Evolutionary conservation across 2,797 vertebrate species (phyloP).

Genomic region (Lateolabrax maculatus): DNA sequence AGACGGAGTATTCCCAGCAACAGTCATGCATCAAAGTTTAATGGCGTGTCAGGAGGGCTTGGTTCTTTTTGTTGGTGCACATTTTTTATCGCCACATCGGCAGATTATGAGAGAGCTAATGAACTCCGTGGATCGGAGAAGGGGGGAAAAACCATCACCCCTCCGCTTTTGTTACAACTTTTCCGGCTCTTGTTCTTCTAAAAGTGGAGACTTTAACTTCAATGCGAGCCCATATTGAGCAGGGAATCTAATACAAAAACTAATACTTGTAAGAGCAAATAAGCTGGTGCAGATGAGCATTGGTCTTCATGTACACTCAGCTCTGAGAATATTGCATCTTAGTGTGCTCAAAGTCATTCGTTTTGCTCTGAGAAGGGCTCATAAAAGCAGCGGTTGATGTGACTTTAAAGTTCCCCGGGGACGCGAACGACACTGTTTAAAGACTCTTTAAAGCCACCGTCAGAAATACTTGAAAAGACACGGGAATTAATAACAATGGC

Average conservation of each 20-base stretch:
- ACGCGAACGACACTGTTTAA: conserved; percentile 46
- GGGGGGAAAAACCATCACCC: conserved; percentile 30
- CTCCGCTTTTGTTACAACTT: conserved; percentile 65
- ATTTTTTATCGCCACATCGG: conserved; percentile 84
- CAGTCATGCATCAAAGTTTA: conserved; percentile 82
- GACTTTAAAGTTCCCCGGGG: conserved; percentile 74
- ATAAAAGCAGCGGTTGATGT: conserved; percentile 76
- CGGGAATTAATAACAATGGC: conserved; percentile 57
- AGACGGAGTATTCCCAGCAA: conserved; percentile 56
- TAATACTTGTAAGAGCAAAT: conserved; percentile 77
- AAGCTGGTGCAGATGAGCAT: conserved; percentile 59
- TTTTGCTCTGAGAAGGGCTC: conserved; percentile 68
- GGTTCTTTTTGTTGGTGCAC: conserved; percentile 67
- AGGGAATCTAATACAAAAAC: conserved; percentile 76
- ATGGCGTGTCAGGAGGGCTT: conserved; percentile 77
- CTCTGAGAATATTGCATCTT: conserved; percentile 75
- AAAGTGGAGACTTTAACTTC: conserved; percentile 68
- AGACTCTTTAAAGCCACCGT: conserved; percentile 55
- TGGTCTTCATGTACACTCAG: conserved; percentile 69
- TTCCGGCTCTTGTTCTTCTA: conserved; percentile 43
- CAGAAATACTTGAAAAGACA: conserved; percentile 45
- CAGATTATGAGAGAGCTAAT: conserved; percentile 86
- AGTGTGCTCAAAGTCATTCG: conserved; percentile 62
- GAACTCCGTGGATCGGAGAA: conserved; percentile 74
- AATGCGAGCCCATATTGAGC: conserved; percentile 69